Conservation (phyloP, 2,888 invertebrate genomes). For the Rhaphigaster nebulosa region DNA sequence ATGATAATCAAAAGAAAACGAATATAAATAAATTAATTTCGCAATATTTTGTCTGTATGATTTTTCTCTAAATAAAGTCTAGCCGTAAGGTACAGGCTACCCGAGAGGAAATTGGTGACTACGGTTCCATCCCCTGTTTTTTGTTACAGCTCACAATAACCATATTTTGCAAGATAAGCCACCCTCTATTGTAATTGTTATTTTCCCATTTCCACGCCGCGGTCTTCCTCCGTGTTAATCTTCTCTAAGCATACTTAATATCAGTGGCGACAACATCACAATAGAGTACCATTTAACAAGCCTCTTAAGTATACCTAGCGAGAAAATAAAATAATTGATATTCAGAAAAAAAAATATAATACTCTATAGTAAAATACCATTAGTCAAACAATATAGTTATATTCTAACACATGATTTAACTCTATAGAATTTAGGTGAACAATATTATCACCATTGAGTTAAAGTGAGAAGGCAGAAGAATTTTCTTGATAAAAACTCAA, state of each 20-base stretch:
- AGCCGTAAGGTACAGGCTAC: not conserved
- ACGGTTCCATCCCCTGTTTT: not conserved
- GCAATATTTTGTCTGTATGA: too few species aligned
- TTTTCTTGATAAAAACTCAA: not conserved
- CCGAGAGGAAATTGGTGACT: not conserved
- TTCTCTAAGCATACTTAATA: not conserved
- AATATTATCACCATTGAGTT: not conserved
- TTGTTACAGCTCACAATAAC: not conserved
- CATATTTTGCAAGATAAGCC: not conserved
- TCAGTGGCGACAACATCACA: not conserved
- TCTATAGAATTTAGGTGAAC: not conserved
- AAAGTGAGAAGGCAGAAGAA: not conserved
- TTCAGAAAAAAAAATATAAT: not conserved
- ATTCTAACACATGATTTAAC: too few species aligned
- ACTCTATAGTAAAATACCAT: too few species aligned
- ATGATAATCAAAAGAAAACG: too few species aligned
- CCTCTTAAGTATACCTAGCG: not conserved
- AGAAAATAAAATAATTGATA: not conserved
- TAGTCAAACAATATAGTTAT: too few species aligned
- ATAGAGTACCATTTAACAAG: not conserved
- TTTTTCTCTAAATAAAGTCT: too few species aligned
- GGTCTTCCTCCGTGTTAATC: not conserved
- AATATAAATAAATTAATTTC: too few species aligned
- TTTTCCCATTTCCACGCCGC: not conserved
- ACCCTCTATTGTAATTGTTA: conserved; percentile 21